A percentile compares a stretch with the other conserved stretches of the same genome.
phyloP scores from a whole-genome alignment of 2,113 vertebrate genomes.

The Oryzias javanicus region DNA sequence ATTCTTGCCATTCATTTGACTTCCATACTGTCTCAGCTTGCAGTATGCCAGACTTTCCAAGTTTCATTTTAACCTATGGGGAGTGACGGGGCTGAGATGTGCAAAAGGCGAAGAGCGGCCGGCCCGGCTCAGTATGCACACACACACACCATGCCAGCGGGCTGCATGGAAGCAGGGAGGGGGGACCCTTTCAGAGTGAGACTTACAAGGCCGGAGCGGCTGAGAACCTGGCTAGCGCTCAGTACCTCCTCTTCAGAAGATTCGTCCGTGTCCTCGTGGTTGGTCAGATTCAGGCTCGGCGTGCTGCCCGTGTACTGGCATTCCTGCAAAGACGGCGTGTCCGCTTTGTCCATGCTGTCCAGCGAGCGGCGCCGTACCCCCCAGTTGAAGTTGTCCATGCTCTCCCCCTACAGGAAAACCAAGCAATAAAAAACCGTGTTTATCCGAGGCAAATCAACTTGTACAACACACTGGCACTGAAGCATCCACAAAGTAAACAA shows the following conservation, averaged over 20 bases:
- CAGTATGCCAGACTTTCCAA: background rate
- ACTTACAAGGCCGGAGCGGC: constrained; percentile 88
- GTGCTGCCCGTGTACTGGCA: constrained; percentile 93
- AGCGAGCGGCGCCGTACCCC: constrained; percentile 94
- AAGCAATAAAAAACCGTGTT: constrained; percentile 28
- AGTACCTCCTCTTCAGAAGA: constrained; percentile 98
- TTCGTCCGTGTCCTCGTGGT: constrained; percentile 97
- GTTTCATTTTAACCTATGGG: background rate
- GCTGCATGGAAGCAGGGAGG: constrained; percentile 55
- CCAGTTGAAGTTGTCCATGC: constrained; percentile 99
- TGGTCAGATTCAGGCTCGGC: constrained; percentile 94
- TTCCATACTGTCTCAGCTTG: too few relatives aligned
- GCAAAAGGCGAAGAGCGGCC: constrained; percentile 71
- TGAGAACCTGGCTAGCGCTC: constrained; percentile 95
- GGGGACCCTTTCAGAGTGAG: constrained; percentile 46
- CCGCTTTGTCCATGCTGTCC: constrained; percentile 98
- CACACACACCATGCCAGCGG: constrained; percentile 68
- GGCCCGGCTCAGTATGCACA: constrained; percentile 53
- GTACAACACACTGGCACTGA: constrained; percentile 6
- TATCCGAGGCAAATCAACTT: background rate
- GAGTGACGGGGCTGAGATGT: constrained; percentile 38
- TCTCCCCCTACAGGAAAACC: constrained; percentile 87
- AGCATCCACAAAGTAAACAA: background rate
- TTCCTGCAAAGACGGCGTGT: constrained; percentile 93
- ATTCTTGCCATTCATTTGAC: too few relatives aligned